Conservation (phyloP, 2,113 vertebrate genomes). For the Mastomys coucha region DNA sequence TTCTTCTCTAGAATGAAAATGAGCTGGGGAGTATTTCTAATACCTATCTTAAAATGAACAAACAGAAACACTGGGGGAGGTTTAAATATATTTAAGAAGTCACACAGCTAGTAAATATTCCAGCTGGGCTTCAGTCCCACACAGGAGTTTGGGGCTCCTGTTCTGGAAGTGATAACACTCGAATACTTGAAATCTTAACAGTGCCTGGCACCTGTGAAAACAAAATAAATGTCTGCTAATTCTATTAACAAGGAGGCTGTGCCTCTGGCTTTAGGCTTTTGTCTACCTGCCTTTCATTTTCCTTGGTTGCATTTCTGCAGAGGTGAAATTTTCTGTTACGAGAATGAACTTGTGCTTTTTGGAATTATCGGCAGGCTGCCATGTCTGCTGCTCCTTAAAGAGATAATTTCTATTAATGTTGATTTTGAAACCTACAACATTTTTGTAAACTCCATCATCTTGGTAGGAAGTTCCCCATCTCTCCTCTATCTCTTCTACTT, state of each 20-base stretch:
- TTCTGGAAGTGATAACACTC: slow-evolving; percentile 35
- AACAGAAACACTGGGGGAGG: not conserved
- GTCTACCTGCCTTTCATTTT: slow-evolving; percentile 39
- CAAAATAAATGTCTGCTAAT: slow-evolving; percentile 35
- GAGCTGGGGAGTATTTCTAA: slow-evolving; percentile 19
- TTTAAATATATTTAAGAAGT: not conserved
- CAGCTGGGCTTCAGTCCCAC: not conserved
- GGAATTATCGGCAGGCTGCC: no score
- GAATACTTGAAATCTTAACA: slow-evolving; percentile 39
- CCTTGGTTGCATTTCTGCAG: slow-evolving; percentile 18
- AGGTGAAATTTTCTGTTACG: slow-evolving; percentile 12
- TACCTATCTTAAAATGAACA: slow-evolving; percentile 20
- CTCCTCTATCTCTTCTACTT: not conserved
- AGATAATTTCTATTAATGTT: not conserved
- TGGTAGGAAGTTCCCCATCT: not conserved
- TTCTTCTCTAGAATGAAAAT: not conserved
- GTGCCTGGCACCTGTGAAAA: not conserved
- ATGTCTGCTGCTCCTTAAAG: not conserved
- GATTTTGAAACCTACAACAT: slow-evolving; percentile 20
- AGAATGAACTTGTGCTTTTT: not conserved
- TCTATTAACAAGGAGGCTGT: slow-evolving; percentile 14
- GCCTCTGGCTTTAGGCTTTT: not conserved
- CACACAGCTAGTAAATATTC: not conserved
- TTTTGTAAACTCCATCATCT: not conserved
- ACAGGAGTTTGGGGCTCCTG: not conserved